Conservation (phyloP, 2,797 vertebrate genomes). For the Varecia variegata region DNA sequence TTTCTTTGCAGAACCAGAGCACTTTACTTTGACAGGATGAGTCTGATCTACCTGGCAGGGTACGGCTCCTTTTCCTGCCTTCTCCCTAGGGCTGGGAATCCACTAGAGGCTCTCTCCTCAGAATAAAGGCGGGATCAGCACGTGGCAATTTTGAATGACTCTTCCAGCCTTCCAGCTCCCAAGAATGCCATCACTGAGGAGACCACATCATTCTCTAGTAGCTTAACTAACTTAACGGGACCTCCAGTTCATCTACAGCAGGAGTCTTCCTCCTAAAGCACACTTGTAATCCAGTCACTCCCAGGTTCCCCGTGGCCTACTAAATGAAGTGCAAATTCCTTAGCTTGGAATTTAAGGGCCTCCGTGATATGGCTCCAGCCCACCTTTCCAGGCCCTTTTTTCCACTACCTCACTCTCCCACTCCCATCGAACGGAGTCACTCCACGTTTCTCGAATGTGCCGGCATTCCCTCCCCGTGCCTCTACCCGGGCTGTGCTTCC, state of each 20-base stretch:
- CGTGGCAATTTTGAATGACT: background rate
- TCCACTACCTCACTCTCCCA: slow-evolving; percentile 49
- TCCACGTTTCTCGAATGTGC: background rate
- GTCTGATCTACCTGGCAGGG: background rate
- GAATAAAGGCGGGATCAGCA: background rate
- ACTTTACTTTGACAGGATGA: background rate
- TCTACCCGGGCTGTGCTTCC: background rate
- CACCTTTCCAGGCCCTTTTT: slow-evolving; percentile 47
- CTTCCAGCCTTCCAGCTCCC: background rate
- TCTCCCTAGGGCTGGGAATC: background rate
- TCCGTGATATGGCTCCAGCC: slow-evolving; percentile 36
- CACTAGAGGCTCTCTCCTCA: background rate
- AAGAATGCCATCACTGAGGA: background rate
- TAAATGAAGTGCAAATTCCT: slow-evolving; percentile 70
- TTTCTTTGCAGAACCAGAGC: background rate
- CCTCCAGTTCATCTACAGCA: background rate
- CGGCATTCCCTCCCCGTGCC: background rate
- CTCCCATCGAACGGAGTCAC: background rate
- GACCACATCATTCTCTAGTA: background rate
- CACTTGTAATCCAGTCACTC: slow-evolving; percentile 28
- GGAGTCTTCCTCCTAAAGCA: background rate
- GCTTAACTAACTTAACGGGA: background rate
- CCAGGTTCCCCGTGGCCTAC: slow-evolving; percentile 29
- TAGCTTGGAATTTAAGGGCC: slow-evolving; percentile 62
- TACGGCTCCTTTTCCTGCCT: background rate